phyloP scores from a whole-genome alignment of 2,797 vertebrate species.

The Argentina silus region DNA sequence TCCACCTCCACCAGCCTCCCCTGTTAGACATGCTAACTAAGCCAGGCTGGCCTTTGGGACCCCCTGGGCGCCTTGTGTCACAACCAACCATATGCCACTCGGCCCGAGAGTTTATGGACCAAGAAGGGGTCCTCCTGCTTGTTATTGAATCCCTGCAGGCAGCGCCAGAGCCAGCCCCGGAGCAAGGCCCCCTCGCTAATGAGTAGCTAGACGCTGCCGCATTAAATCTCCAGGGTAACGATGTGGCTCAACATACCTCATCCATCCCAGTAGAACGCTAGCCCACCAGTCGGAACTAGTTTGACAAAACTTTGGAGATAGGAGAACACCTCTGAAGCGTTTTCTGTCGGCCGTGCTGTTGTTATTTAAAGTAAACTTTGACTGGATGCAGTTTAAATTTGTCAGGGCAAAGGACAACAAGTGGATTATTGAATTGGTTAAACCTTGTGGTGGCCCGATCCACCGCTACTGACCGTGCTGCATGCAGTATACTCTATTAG shows the following conservation, averaged over 20 bases:
- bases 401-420: not conserved
- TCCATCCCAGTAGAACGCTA: not conserved
- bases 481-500: not conserved
- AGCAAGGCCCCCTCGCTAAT: constrained; percentile 50
- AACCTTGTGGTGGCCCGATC: constrained; percentile 16
- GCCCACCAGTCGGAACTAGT: constrained; percentile 11
- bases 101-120: constrained; percentile 55
- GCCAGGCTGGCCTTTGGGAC: constrained; percentile 57
- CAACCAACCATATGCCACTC: constrained; percentile 53
- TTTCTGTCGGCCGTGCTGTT: not conserved
- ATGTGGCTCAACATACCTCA: constrained; percentile 20
- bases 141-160: constrained; percentile 55
- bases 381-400: constrained; percentile 1
- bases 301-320: not conserved
- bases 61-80: constrained; percentile 48
- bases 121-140: constrained; percentile 51
- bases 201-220: constrained; percentile 38
- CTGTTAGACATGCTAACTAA: constrained; percentile 71
- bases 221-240: constrained; percentile 27
- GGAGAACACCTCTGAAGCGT: not conserved
- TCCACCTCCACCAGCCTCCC: not conserved
- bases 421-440: not conserved
- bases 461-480: not conserved
- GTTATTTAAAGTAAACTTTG: not conserved
- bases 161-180: constrained; percentile 32